These are phyloP conservation scores for Montipora capricornis DNA, from an alignment of 64 coral and sea anemone genomes.

Conservation along the genomic window DNA sequence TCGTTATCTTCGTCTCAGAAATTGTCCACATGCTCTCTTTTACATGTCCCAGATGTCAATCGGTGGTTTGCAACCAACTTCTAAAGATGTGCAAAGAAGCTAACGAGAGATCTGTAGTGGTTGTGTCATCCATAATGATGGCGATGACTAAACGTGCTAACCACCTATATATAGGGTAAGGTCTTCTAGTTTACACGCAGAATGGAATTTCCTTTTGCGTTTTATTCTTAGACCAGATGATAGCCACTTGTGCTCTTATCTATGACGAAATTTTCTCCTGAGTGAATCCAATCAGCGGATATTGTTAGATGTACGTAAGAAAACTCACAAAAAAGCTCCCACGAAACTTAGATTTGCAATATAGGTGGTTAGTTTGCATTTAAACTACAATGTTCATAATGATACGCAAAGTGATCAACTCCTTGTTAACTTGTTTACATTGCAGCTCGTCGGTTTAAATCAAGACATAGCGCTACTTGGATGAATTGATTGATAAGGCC, in stretches of 20 bases:
- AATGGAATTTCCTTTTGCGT: not conserved
- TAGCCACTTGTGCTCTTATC: not conserved
- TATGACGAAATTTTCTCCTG: not conserved
- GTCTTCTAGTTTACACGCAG: not conserved
- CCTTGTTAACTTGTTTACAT: constrained; percentile 57
- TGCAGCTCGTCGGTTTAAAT: not conserved
- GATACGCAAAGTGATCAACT: not conserved
- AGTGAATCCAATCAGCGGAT: not conserved
- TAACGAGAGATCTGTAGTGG: no score
- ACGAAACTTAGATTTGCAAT: no score
- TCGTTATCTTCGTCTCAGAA: not conserved
- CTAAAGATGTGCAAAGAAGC: no score
- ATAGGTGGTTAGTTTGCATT: no score
- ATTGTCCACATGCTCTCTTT: not conserved
- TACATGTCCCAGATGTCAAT: no score
- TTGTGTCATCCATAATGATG: no score
- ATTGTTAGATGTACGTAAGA: not conserved
- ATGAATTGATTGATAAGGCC: constrained; percentile 22
- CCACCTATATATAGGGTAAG: not conserved
- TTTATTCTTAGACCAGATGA: constrained; percentile 15
- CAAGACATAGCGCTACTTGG: not conserved
- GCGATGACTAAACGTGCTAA: no score
- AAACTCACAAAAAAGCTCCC: no score
- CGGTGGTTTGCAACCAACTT: no score
- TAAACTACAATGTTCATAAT: no score